phyloP scores from a whole-genome alignment of 2,797 vertebrate species.

The Periparus ater region DNA sequence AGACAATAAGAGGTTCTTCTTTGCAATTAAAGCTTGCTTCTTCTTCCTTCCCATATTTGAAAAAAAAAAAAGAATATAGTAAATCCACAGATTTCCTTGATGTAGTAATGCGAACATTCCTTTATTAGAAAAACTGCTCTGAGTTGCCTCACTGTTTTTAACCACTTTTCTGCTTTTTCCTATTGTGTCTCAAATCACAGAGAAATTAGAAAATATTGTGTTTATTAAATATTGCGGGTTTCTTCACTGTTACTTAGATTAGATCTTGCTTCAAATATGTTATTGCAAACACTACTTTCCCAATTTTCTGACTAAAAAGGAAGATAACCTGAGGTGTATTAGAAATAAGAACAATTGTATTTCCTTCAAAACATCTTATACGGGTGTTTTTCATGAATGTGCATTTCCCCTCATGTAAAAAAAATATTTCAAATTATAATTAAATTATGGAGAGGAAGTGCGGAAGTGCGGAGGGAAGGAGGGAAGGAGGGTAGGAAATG shows the following conservation, averaged over 20 bases:
- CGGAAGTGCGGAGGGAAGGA: too few relatives aligned
- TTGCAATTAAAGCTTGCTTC: neutral
- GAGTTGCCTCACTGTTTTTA: neutral
- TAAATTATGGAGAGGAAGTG: neutral
- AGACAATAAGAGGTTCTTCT: neutral
- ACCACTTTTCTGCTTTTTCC: neutral
- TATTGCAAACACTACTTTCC: neutral
- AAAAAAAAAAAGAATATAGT: neutral
- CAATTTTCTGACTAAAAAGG: neutral
- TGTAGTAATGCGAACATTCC: neutral
- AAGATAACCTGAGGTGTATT: neutral
- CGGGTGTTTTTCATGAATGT: neutral
- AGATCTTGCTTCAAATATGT: neutral
- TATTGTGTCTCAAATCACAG: neutral
- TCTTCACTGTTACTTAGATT: neutral
- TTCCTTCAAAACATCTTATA: neutral
- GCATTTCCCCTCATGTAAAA: fast-evolving
- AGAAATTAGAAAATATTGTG: neutral
- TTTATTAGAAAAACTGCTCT: neutral
- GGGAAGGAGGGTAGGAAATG: too few relatives aligned
- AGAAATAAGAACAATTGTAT: neutral
- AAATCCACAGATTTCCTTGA: neutral
- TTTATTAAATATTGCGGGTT: neutral
- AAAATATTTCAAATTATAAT: neutral
- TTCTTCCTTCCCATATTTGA: neutral